Conservation (phyloP, 30 jellyfish, hydroid and myxozoan genomes). For the Turritopsis dohrnii region DNA sequence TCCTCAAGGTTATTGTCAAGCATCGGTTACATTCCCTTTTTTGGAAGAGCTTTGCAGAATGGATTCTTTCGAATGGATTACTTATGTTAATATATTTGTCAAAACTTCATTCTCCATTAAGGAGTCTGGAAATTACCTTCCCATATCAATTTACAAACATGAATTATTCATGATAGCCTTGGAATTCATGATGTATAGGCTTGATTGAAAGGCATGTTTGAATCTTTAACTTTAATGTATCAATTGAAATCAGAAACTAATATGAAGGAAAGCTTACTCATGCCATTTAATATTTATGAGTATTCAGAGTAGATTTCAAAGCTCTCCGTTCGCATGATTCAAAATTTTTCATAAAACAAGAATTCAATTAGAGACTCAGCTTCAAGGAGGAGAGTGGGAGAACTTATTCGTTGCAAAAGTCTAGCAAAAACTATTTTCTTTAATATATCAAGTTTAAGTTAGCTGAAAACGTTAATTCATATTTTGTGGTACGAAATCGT, state of each 20-base stretch:
- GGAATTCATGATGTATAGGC: neutral
- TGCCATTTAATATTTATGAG: neutral
- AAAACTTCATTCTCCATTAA: neutral
- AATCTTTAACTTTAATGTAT: neutral
- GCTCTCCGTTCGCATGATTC: neutral
- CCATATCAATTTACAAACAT: neutral
- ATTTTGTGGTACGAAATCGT: neutral
- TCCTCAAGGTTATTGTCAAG: too few relatives aligned
- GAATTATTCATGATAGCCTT: neutral
- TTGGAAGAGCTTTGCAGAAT: too few relatives aligned
- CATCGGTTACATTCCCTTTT: too few relatives aligned
- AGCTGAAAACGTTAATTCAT: neutral
- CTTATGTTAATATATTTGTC: too few relatives aligned
- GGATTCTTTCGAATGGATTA: too few relatives aligned
- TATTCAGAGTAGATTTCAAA: neutral
- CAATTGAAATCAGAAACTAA: neutral
- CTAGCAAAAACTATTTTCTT: neutral
- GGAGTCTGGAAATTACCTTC: neutral
- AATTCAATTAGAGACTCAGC: too few relatives aligned
- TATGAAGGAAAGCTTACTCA: neutral
- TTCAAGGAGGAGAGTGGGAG: neutral
- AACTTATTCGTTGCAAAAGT: neutral
- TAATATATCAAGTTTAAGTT: neutral
- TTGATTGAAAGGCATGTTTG: too few relatives aligned
- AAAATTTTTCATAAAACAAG: neutral